A percentile compares a stretch with the other conserved stretches of the same genome.
These are phyloP conservation scores for Trachelus tabidus DNA, from an alignment of 2,888 invertebrate species.

Conservation along the genomic window DNA sequence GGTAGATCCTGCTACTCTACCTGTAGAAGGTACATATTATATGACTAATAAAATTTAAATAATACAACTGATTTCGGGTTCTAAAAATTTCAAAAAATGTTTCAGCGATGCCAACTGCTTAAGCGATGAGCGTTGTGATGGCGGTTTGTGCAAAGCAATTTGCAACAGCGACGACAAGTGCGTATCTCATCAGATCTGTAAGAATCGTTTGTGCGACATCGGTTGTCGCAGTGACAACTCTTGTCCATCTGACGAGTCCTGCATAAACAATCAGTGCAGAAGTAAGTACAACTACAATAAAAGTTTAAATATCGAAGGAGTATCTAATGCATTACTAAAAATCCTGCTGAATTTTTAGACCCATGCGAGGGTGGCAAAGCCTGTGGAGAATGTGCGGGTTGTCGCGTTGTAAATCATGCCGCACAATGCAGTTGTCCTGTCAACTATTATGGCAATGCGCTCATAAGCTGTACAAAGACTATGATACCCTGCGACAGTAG, in stretches of 20 bases:
- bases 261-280: conserved; percentile 84
- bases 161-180: conserved; percentile 90
- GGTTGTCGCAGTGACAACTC: conserved; percentile 88
- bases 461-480: conserved; percentile 80
- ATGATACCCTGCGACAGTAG: conserved; percentile 78
- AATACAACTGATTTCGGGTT: not conserved
- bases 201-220: conserved; percentile 85
- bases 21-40: conserved; percentile 75
- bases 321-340: conserved; percentile 11
- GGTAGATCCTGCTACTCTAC: conserved; percentile 81
- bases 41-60: not conserved
- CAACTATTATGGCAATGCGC: conserved; percentile 85
- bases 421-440: conserved; percentile 87
- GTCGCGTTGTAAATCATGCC: conserved; percentile 84
- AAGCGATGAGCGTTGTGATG: conserved; percentile 86
- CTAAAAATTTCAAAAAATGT: conserved; percentile 19
- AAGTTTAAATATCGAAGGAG: not conserved
- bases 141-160: conserved; percentile 84
- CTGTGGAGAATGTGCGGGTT: conserved; percentile 87
- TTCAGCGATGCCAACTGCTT: conserved; percentile 83
- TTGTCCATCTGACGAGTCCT: conserved; percentile 81
- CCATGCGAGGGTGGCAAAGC: conserved; percentile 80
- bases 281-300: conserved; percentile 66
- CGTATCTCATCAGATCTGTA: conserved; percentile 84
- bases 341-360: conserved; percentile 67